A percentile compares a stretch with the other conserved stretches of the same genome.
phyloP scores from a whole-genome alignment of 2,888 invertebrate genomes.

The Glyphotaelius pellucidus region DNA sequence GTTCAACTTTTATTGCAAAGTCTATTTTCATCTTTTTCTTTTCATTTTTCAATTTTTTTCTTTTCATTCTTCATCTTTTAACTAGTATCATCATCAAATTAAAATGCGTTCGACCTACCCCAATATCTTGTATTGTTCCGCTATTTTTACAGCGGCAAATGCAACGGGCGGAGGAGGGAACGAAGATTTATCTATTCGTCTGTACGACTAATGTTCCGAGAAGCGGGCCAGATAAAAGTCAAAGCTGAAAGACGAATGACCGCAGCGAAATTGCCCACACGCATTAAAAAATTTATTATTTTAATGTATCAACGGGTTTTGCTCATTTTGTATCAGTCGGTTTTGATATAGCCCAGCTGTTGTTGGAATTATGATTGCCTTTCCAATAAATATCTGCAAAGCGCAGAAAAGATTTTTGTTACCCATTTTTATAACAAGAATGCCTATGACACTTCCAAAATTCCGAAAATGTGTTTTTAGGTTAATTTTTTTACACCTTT shows the following conservation, averaged over 20 bases:
- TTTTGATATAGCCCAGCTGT: not conserved
- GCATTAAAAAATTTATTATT: not conserved
- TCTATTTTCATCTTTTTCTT: not conserved
- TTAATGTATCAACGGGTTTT: not conserved
- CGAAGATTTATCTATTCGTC: not conserved
- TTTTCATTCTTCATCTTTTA: not conserved
- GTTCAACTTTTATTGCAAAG: not conserved
- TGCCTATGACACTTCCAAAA: too few relatives aligned
- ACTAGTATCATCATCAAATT: not conserved
- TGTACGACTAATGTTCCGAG: not conserved
- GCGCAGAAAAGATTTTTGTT: not conserved
- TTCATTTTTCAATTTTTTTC: too few relatives aligned
- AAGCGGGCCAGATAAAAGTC: conserved; percentile 5
- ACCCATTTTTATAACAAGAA: too few relatives aligned
- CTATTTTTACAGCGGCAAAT: not conserved
- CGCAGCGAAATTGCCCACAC: not conserved
- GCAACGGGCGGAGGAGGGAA: not conserved
- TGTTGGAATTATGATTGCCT: too few relatives aligned
- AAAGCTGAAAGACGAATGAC: conserved; percentile 6
- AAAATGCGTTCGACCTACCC: conserved; percentile 24
- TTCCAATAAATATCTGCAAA: too few relatives aligned
- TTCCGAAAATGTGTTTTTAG: too few relatives aligned
- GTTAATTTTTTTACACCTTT: too few relatives aligned
- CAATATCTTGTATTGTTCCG: conserved; percentile 23
- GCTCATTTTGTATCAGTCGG: not conserved